Evolutionary conservation across 2,797 vertebrate species (phyloP), one percentile per base, ranked within the genome.

Genomic region (Neomorphus geoffroyi): DNA sequence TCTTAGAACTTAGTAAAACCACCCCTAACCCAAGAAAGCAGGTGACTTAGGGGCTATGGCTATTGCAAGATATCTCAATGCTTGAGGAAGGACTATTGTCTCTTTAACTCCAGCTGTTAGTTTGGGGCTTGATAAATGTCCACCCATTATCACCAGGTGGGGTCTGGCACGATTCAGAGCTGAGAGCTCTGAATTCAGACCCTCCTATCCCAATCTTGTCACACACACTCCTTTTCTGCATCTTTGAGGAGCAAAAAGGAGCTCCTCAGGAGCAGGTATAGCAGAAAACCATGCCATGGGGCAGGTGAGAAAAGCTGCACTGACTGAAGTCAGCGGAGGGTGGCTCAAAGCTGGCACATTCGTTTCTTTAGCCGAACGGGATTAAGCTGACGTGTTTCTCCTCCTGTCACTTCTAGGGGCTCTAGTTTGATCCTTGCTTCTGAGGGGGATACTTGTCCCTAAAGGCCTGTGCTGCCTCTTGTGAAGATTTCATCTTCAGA

Each of bases 191-290:
- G n/a, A n/a, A n/a, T n/a, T n/a, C n/a, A n/a, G n/a, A 48, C 41
- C 12, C 13, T 71, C 32, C 11, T 7, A 46, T 10, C 13, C 32
- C 50, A 74, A 0, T 18, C n/a, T 77, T 56, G 41, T 73, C 46
- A 33, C 6, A 19, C 10, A 5, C 1, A 3, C 8, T 41, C 1
- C 1, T 53, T 80, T 73, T 27, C 19, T 33, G 10, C 30, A 10
- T 10, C 61, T 17, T 16, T 56, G 11, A 88, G 46, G 7, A 66
- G 39, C 24, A 7, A 73, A 78, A 27, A 72, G 56, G 28, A 28
- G 5, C 26, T 72, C 28, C 57, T 71, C 37, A n/a, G 77, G 23
- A 77, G 27, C 22, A 56, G 45, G 26, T 43, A 24, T 0, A 3
- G 58, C 73, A 92, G 80, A 72, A 90, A 83, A 39, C 6, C 10